phyloP scores from a whole-genome alignment of 2,888 invertebrate species.

The Lasiommata megera region DNA sequence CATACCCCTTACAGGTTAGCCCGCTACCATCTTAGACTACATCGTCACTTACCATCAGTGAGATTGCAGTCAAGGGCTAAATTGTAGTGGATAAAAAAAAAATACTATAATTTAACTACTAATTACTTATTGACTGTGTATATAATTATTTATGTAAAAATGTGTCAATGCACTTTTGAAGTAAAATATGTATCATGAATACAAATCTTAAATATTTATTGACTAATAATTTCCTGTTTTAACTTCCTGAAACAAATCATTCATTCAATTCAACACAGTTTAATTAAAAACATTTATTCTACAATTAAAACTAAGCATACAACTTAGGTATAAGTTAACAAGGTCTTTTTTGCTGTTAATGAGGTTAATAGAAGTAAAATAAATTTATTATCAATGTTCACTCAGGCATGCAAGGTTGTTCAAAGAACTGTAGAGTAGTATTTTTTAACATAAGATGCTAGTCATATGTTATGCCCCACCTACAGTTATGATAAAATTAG shows the following conservation, averaged over 20 bases:
- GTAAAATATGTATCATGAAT: too few relatives aligned
- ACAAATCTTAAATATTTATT: not conserved
- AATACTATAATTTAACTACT: too few relatives aligned
- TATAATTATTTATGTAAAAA: too few relatives aligned
- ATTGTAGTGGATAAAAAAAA: too few relatives aligned
- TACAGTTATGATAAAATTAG: conserved; percentile 14
- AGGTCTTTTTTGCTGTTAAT: not conserved
- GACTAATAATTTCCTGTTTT: not conserved
- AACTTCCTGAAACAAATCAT: not conserved
- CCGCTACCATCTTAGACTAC: too few relatives aligned
- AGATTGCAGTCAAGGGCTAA: too few relatives aligned
- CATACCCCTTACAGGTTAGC: too few relatives aligned
- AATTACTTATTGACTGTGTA: too few relatives aligned
- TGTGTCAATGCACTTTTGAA: too few relatives aligned
- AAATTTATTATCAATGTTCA: not conserved
- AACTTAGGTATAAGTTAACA: not conserved
- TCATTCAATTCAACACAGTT: not conserved
- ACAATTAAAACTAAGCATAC: not conserved
- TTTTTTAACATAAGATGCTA: conserved; percentile 4
- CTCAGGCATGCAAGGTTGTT: not conserved
- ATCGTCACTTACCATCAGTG: too few relatives aligned
- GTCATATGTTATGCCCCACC: not conserved
- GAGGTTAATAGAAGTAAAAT: not conserved
- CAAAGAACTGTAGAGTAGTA: not conserved
- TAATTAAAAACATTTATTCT: not conserved